Evolutionary conservation across 2,113 vertebrate species (phyloP), one percentile per base, ranked within the genome.

Genomic region (Stegastes partitus): DNA sequence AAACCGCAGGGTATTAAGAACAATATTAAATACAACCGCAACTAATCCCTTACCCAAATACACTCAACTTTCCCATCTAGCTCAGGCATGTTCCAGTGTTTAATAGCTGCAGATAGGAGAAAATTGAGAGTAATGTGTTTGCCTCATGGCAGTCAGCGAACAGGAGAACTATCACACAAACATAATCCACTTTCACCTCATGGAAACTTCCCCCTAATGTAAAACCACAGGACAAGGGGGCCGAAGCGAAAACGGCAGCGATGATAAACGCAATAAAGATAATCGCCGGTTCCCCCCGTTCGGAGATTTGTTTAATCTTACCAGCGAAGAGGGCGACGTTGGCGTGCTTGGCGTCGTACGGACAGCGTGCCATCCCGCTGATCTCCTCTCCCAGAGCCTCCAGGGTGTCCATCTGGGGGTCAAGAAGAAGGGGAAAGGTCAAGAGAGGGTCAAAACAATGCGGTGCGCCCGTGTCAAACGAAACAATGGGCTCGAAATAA

Each of bases 311-410:
- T 72, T 79, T 18, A 6, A 25, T 47, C 91, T 96, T 95, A 99
- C 98, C 97, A 90, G 98, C 98, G 37, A 99, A 99, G 79, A 99
- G 94, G 0, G 98, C 98, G 3, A 99, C 94, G 0, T 99, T 99
- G 91, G 97, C 97, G 59, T 99, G 98, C 87, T 99, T 99, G 93
- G 98, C 96, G 73, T 99, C 98, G 8, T 99, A 99, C 0, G 98
- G 98, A 89, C 98, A 99, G 53, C 98, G 96, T 28, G 98, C 98
- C 98, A 99, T 99, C 78, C 98, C 98, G 54, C 98, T 99, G 91
- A 99, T 98, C 89, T 99, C 98, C 87, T 99, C 98, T 80, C 96
- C 96, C 45, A 95, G 89, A 70, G 96, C 94, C 75, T 99, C 98
- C 93, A 99, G 77, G 25, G 95, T 95, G 85, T 99, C 98, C 93